Conservation (phyloP, 2,797 vertebrate genomes). For the Echiichthys vipera region DNA sequence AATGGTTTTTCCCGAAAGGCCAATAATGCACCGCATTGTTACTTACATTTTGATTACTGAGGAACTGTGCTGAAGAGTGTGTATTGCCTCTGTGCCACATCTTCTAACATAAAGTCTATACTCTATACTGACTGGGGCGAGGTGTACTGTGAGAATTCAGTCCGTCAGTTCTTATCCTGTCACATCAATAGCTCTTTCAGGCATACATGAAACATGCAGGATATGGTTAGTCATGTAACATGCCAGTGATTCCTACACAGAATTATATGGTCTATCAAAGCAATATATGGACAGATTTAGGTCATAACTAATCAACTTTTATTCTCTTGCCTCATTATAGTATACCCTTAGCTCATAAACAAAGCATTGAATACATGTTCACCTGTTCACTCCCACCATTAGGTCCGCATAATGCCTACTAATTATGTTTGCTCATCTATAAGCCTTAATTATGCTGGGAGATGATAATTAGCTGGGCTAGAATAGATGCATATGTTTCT, state of each 20-base stretch:
- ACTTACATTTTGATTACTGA: constrained; percentile 59
- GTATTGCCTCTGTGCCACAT: constrained; percentile 41
- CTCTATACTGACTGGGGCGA: constrained; percentile 7
- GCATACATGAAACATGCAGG: constrained; percentile 19
- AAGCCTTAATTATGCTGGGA: constrained; percentile 84
- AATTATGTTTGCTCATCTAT: constrained; percentile 88
- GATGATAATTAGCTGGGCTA: constrained; percentile 81
- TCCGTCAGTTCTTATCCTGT: constrained; percentile 16
- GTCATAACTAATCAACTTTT: constrained; percentile 85
- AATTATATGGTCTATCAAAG: constrained; percentile 44
- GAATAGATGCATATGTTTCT: constrained; percentile 76
- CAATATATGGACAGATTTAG: constrained; percentile 79
- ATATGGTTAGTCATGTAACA: constrained; percentile 44
- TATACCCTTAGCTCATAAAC: constrained; percentile 80
- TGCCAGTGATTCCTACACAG: constrained; percentile 1
- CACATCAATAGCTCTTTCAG: constrained; percentile 17
- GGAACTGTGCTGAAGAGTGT: constrained; percentile 21
- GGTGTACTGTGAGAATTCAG: constrained; percentile 7
- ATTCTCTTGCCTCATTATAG: constrained; percentile 82
- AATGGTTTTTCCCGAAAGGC: constrained; percentile 65
- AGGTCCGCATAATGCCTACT: constrained; percentile 80
- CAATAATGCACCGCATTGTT: constrained; percentile 67
- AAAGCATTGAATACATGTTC: constrained; percentile 79
- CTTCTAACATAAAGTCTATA: constrained; percentile 1
- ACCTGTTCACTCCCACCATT: constrained; percentile 83